Conservation (phyloP, 1,140 invertebrate species). For the Carposina sasakii region DNA sequence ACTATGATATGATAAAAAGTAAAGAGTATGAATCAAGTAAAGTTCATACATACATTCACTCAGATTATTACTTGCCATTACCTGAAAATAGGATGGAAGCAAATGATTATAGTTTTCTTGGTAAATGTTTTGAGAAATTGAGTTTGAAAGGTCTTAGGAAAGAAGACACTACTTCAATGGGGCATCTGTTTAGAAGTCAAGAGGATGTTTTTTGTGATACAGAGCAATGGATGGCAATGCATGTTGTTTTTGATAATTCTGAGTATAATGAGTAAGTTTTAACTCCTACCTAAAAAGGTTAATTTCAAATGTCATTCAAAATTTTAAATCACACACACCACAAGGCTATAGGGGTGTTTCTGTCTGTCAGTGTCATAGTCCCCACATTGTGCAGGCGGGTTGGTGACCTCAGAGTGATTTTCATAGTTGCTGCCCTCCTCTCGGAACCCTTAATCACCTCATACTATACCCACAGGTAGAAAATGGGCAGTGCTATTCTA, state of each 20-base stretch:
- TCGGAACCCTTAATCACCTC: too few species aligned
- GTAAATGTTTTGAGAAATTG: slow-evolving; percentile 32
- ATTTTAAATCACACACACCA: too few species aligned
- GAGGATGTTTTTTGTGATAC: slow-evolving; percentile 25
- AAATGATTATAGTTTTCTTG: slow-evolving; percentile 24
- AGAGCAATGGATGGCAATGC: slow-evolving; percentile 47
- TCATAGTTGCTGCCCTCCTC: too few species aligned
- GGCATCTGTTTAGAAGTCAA: slow-evolving; percentile 42
- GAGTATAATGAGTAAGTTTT: slow-evolving; percentile 50
- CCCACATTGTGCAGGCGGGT: too few species aligned
- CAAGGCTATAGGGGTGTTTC: too few species aligned
- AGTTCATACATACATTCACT: slow-evolving; percentile 55
- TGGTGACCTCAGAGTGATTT: too few species aligned
- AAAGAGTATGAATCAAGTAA: slow-evolving; percentile 28
- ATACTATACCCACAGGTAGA: too few species aligned
- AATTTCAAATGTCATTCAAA: too few species aligned
- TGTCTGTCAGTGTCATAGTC: too few species aligned
- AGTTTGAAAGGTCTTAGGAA: slow-evolving; percentile 26
- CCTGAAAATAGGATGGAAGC: slow-evolving; percentile 20
- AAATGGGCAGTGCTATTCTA: too few species aligned
- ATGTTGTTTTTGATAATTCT: slow-evolving; percentile 53
- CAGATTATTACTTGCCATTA: slow-evolving; percentile 43
- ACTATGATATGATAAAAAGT: slow-evolving; percentile 42
- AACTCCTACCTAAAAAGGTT: too few species aligned
- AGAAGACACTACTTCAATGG: slow-evolving; percentile 27